Percentiles rank a stretch among this genome's conserved stretches.
phyloP scores from a whole-genome alignment of 2,888 invertebrate species.

The Lasioglossum leucozonium region DNA sequence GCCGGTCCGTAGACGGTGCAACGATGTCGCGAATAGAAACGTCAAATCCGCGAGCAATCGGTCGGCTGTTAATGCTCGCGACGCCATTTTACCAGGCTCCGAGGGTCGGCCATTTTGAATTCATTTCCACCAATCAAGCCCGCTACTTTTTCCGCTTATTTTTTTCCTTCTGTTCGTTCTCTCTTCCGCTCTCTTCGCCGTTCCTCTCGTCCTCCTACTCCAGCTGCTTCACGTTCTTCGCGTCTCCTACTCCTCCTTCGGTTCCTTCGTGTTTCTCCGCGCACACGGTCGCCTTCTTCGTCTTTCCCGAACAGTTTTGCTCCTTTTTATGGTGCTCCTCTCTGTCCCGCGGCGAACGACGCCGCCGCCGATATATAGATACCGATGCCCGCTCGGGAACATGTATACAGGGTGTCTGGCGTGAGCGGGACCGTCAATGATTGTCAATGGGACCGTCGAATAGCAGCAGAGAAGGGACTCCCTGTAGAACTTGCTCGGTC shows the following conservation, averaged over 20 bases:
- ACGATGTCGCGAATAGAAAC: slow-evolving; percentile 75
- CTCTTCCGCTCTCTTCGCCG: slow-evolving; percentile 7
- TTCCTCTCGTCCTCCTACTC: slow-evolving; percentile 40
- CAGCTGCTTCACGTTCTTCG: slow-evolving; percentile 18
- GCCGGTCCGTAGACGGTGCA: neutral
- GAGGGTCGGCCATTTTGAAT: slow-evolving; percentile 83
- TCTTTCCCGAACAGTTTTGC: slow-evolving; percentile 35
- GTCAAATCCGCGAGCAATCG: slow-evolving; percentile 74
- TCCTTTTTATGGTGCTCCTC: slow-evolving; percentile 35
- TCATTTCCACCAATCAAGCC: slow-evolving; percentile 82
- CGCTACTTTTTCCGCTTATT: slow-evolving; percentile 77
- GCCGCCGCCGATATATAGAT: slow-evolving; percentile 44
- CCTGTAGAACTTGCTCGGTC: neutral
- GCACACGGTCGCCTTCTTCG: slow-evolving; percentile 15
- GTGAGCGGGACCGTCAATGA: neutral
- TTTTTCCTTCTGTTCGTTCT: slow-evolving; percentile 57
- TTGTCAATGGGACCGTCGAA: neutral
- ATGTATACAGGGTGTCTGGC: neutral
- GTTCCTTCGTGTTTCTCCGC: slow-evolving; percentile 5
- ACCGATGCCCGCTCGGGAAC: neutral
- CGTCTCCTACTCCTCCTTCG: slow-evolving; percentile 3
- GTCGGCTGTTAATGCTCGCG: slow-evolving; percentile 73
- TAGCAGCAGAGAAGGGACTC: neutral
- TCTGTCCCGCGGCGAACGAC: slow-evolving; percentile 53
- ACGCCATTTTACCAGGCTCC: slow-evolving; percentile 81